A percentile compares a stretch with the other conserved stretches of the same genome.
phyloP scores from a whole-genome alignment of 2,888 invertebrate species.

The Arrhopalites spinosus region DNA sequence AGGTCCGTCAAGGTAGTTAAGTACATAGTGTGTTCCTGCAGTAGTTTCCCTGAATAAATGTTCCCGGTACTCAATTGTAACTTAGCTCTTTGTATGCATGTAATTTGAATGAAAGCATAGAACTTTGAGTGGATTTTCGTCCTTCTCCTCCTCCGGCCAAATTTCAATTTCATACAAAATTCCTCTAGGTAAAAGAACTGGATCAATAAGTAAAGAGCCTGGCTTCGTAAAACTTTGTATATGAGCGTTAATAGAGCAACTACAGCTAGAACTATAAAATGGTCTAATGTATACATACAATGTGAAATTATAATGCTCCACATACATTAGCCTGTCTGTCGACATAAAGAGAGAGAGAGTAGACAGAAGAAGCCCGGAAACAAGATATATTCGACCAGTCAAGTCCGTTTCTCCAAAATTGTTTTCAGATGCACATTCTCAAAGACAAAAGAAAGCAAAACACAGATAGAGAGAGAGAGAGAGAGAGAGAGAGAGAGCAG shows the following conservation, averaged over 20 bases:
- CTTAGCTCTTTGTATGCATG: not conserved
- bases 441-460: not conserved
- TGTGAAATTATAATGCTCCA: not conserved
- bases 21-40: not conserved
- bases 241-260: too few relatives aligned
- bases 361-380: not conserved
- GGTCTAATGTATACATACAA: not conserved
- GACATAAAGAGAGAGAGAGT: not conserved
- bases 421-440: not conserved
- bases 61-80: not conserved
- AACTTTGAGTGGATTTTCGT: constrained; percentile 1
- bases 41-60: not conserved
- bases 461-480: not conserved
- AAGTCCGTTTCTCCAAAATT: not conserved
- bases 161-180: not conserved
- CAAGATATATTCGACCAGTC: not conserved
- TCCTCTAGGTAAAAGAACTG: not conserved
- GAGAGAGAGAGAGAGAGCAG: not conserved
- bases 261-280: not conserved
- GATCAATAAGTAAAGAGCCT: constrained; percentile 6
- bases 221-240: not conserved
- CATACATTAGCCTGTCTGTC: not conserved
- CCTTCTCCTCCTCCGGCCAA: not conserved
- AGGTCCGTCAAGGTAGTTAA: too few relatives aligned
- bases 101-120: not conserved